Conservation (phyloP, 2,888 invertebrate genomes). For the Caradrina clavipalpis region DNA sequence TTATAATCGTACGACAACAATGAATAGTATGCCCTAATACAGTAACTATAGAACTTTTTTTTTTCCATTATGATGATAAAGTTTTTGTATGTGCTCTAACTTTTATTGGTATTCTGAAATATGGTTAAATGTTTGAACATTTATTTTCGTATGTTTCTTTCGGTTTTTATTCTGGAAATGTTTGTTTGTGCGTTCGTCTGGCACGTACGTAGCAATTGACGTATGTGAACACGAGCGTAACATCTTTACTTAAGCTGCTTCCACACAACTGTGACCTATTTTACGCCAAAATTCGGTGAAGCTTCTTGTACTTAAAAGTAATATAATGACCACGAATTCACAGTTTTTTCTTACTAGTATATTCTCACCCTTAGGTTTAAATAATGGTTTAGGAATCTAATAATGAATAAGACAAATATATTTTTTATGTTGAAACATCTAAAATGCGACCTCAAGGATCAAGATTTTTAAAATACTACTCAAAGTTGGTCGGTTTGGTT, state of each 20-base stretch:
- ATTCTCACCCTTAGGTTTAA: neutral
- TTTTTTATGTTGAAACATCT: neutral
- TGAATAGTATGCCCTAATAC: constrained; percentile 28
- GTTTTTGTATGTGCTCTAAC: constrained; percentile 19
- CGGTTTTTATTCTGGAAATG: constrained; percentile 4
- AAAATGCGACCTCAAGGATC: neutral
- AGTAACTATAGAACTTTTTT: constrained; percentile 9
- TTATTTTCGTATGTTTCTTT: constrained; percentile 19
- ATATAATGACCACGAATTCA: no score
- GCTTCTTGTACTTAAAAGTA: no score
- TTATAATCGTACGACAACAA: constrained; percentile 30
- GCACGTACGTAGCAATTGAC: neutral
- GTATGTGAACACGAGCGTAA: neutral
- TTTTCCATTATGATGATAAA: constrained; percentile 25
- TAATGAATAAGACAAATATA: neutral
- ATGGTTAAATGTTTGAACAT: constrained; percentile 14
- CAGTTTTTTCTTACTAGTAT: neutral
- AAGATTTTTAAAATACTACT: neutral
- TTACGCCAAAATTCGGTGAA: constrained; percentile 1
- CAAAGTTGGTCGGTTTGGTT: constrained; percentile 5
- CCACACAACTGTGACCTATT: neutral
- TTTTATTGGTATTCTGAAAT: constrained; percentile 39
- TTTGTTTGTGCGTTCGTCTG: constrained; percentile 4
- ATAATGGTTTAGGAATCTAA: neutral
- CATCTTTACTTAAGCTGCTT: neutral